phyloP scores from a whole-genome alignment of 1,140 invertebrate species.

The Parasteatoda tepidariorum region DNA sequence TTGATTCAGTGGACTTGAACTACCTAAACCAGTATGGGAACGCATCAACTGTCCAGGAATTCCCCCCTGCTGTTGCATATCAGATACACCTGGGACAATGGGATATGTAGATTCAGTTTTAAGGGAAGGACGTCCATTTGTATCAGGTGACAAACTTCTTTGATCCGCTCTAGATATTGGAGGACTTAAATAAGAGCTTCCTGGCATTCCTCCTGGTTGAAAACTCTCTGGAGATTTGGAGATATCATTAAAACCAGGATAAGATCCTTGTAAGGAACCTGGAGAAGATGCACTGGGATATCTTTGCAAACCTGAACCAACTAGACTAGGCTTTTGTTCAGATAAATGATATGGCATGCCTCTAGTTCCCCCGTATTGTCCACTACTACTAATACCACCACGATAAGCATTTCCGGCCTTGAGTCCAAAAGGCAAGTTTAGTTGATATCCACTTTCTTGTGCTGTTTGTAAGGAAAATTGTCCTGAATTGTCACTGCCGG shows the following conservation, averaged over 20 bases:
- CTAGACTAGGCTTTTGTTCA: not conserved
- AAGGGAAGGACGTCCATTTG: not conserved
- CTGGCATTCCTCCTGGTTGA: not conserved
- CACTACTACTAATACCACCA: constrained; percentile 30
- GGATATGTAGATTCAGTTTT: not conserved
- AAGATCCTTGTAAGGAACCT: not conserved
- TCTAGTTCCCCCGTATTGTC: constrained; percentile 33
- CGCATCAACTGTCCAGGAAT: not conserved
- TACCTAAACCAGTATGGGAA: not conserved
- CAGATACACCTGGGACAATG: no score
- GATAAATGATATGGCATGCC: not conserved
- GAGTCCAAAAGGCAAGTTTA: constrained; percentile 45
- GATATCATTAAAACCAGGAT: not conserved
- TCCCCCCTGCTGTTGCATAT: no score
- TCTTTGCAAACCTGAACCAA: not conserved
- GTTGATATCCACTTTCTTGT: constrained; percentile 47
- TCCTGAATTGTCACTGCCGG: not conserved
- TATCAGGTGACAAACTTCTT: not conserved
- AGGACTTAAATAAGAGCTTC: not conserved
- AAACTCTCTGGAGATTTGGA: not conserved
- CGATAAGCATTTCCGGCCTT: constrained; percentile 26
- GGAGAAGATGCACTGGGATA: not conserved
- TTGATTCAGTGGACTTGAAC: no score
- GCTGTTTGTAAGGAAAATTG: constrained; percentile 37
- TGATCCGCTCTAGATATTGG: not conserved